These are phyloP conservation scores for Liolophura sinensis DNA, from an alignment of 1,140 invertebrate species.

Conservation along the genomic window DNA sequence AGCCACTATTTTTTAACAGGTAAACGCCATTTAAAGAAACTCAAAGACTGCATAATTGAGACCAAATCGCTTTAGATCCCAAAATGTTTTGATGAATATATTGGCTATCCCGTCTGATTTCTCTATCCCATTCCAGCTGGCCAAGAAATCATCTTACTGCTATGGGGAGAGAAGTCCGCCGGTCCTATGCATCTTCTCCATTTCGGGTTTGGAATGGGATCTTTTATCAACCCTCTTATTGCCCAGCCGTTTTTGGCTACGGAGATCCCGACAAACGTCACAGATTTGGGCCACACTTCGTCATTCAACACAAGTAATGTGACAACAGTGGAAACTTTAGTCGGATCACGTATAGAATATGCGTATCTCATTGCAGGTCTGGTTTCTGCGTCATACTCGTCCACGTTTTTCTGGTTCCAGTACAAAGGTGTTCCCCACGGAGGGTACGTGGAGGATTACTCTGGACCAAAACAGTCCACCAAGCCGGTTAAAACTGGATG, in stretches of 20 bases:
- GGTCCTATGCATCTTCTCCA: constrained; percentile 36
- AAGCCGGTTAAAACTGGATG: neutral
- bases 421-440: constrained; percentile 6
- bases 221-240: constrained; percentile 39
- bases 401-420: constrained; percentile 28
- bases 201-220: constrained; percentile 41
- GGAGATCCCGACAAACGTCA: neutral
- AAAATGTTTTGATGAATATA: neutral
- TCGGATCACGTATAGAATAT: constrained; percentile 30
- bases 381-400: constrained; percentile 15
- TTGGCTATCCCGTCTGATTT: neutral
- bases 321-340: constrained; percentile 14
- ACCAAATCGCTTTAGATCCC: too few species aligned
- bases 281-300: neutral
- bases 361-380: constrained; percentile 28
- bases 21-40: neutral
- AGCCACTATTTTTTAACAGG: neutral
- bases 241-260: constrained; percentile 33
- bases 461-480: neutral
- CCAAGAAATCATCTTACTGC: constrained; percentile 28
- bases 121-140: constrained; percentile 26
- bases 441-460: neutral
- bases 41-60: too few species aligned
- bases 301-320: neutral
- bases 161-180: constrained; percentile 31